Evolutionary conservation across 2,797 vertebrate species (phyloP).

Genomic region (Mormyrops attenuatus): DNA sequence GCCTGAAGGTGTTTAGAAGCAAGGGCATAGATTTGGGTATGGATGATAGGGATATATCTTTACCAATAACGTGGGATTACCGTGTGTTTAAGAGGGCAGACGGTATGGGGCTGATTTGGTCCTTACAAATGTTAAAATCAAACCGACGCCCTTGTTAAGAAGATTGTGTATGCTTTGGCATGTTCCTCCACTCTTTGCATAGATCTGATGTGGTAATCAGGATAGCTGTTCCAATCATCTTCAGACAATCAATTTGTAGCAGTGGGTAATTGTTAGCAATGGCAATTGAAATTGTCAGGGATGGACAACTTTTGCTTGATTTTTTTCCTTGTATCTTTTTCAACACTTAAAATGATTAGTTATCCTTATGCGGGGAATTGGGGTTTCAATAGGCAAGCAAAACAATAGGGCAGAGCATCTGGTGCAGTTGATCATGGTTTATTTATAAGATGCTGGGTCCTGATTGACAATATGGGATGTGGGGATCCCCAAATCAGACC

Average conservation of each 20-base stretch:
- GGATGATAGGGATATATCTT: background rate
- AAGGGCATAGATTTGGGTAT: background rate
- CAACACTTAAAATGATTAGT: conserved; percentile 48
- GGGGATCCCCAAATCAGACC: conserved; percentile 34
- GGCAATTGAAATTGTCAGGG: background rate
- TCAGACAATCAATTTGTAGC: background rate
- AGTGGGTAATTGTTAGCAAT: background rate
- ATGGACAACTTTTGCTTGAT: background rate
- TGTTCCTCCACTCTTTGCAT: background rate
- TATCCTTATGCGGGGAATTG: background rate
- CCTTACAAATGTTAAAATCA: background rate
- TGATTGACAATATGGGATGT: conserved; percentile 53
- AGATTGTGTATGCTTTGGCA: no score
- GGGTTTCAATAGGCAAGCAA: conserved; percentile 20
- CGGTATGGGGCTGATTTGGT: background rate
- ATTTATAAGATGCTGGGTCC: conserved; percentile 48
- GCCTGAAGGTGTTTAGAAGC: background rate
- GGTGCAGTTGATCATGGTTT: conserved; percentile 48
- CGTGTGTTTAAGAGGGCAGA: background rate
- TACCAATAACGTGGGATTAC: background rate
- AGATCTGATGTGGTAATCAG: background rate
- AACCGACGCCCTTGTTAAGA: background rate
- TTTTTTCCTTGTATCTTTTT: conserved; percentile 15
- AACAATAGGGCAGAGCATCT: conserved; percentile 32
- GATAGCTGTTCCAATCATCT: background rate